Base-by-base conservation (phyloP, 2,113 vertebrate species). In the Collichthys lucidus region DNA sequence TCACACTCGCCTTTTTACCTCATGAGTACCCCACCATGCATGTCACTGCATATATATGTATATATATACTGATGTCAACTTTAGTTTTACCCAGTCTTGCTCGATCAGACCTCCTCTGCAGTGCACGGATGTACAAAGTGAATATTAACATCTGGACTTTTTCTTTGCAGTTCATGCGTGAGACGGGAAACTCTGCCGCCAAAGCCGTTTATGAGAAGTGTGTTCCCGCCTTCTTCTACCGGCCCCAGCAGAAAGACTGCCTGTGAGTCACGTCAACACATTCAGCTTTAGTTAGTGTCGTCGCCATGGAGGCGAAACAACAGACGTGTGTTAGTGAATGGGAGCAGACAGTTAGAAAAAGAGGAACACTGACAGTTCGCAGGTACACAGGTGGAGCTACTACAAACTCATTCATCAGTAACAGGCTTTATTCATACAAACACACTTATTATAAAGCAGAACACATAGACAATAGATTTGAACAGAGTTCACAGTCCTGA, bases 141-240 rank as follows among this genome's bases (percentile, higher is more conserved):
- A 16, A 60, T 46, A n/a, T 55, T 0, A 4, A 2, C 31, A 60
- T 20, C 31, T 10, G 19, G 15, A 3, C 47, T 26, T 0, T 90
- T 55, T 79, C 71, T n/a, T 79, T 82, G 62, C 90, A 98, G 97
- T 96, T 96, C 88, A 98, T 98, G 97, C 96, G 80, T 67, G 80
- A 88, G 71, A 94, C 93, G 0, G 97, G 97, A 14, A 98, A 98
- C 80, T 79, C 88, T 78, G 83, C 59, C 47, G 95, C 93, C 83
- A 98, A 96, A 92, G 91, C 93, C 78, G 89, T 94, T 74, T 98
- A 95, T 5, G 97, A 98, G 91, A 97, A 96, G 0, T 94, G 87
- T 63, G 91, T 98, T 15, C 97, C 97, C 17, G 89, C 91, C 1
- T 98, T 97, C 91, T 97, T 96, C 90, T 98, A 98, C 80, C 89